phyloP scores from a whole-genome alignment of 1,140 invertebrate genomes.

The Dinoponera quadriceps region DNA sequence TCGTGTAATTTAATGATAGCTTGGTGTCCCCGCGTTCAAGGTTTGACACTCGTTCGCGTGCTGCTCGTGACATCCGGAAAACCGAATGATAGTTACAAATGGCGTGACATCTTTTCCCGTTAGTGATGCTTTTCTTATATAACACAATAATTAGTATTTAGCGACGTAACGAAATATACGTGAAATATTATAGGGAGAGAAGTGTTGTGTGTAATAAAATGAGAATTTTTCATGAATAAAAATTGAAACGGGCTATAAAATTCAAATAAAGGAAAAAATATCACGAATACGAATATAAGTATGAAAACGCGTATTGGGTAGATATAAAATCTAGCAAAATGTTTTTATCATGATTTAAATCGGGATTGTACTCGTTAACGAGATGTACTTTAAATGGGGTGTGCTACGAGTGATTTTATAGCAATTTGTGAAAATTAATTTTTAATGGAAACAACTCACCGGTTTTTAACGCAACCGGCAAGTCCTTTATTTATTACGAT shows the following conservation, averaged over 20 bases:
- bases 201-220: not conserved
- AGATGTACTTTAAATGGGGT: not conserved
- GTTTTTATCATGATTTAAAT: not conserved
- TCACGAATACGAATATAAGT: not conserved
- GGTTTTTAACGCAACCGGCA: not conserved
- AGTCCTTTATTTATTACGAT: not conserved
- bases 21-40: constrained; percentile 30
- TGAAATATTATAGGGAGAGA: not conserved
- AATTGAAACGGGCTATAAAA: too few relatives aligned
- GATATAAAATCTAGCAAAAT: not conserved
- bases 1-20: constrained; percentile 54
- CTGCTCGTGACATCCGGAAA: not conserved
- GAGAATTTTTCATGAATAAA: not conserved
- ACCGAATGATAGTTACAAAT: not conserved
- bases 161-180: not conserved
- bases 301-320: not conserved
- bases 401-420: too few relatives aligned
- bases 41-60: constrained; percentile 5
- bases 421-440: too few relatives aligned
- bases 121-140: not conserved
- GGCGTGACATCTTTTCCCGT: not conserved
- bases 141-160: not conserved
- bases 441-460: not conserved
- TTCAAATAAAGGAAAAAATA: too few relatives aligned
- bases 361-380: not conserved